Base-by-base conservation (phyloP, 2,888 invertebrate genomes). In the Ceratothoa steindachneri region DNA sequence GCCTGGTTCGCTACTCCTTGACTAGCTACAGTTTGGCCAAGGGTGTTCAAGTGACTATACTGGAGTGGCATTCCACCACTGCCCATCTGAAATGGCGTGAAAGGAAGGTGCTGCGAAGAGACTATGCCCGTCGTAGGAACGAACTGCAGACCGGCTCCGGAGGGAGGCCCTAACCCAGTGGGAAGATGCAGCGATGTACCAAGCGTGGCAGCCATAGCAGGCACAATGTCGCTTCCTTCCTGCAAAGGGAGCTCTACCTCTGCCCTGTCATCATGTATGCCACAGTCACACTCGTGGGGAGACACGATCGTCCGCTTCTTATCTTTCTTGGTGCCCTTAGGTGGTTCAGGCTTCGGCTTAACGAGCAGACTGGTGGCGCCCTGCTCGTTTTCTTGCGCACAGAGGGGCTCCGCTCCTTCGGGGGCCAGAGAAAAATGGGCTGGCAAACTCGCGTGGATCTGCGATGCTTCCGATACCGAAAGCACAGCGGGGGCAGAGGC, bases 51-150 rank as follows among this genome's bases (percentile, higher is more conserved):
- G 65, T 73, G 73, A 30, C 73, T 55, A 73, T 77, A 77, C 60
- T 71, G 77, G 41, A 77, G 30, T 60, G 76, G 75, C 51, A 75
- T 69, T 67, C 72, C 69, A 5, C 77, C 71, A 30, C 67, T 76
- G 28, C 76, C 76, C 27, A 76, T 73, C 72, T 77, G 77, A 71
- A 71, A 77, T 67, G 77, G 77, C 31, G 77, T 64, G 72, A 77
- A 77, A 31, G 73, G 77, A 9, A 77, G 30, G 67, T 77, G 77
- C 64, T 72, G 75, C 28, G 77, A 71, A 60, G 77, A 73, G 24
- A 77, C 77, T 53, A 77, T 64, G 15, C 30, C 30, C 15, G 71
- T 77, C 41, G 73, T 73, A 31, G 77, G 77, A 31, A 71, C 77
- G 69, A 77, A 77, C 71, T 73, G 73, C 71, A 77, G 31, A 19